Conservation (phyloP, 2,888 invertebrate genomes). For the Laothoe populi region DNA sequence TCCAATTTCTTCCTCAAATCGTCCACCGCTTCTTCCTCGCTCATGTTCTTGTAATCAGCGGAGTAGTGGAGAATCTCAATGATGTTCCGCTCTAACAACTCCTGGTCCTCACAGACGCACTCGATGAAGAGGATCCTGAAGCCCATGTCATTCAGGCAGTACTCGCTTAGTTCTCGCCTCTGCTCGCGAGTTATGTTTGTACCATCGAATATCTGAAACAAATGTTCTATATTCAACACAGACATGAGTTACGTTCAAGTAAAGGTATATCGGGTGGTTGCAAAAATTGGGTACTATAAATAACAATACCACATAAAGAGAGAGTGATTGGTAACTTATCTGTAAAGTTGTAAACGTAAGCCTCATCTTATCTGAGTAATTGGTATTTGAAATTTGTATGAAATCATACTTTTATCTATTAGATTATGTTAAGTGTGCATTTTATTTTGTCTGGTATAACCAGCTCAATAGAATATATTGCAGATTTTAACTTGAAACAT, state of each 20-base stretch:
- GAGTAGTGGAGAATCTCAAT: constrained; percentile 93
- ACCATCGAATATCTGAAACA: constrained; percentile 93
- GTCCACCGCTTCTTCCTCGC: constrained; percentile 89
- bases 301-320: no score
- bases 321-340: no score
- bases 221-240: constrained; percentile 22
- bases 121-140: constrained; percentile 96
- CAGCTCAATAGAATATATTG: no score
- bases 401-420: background rate
- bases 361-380: background rate
- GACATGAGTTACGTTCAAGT: background rate
- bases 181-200: constrained; percentile 95
- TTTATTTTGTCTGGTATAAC: no score
- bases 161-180: constrained; percentile 90
- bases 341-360: no score
- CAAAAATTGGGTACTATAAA: no score
- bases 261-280: background rate
- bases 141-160: constrained; percentile 89
- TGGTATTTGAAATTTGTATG: background rate
- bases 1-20: constrained; percentile 93
- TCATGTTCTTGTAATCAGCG: constrained; percentile 93
- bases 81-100: constrained; percentile 76
- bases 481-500: no score
- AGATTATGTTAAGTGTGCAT: constrained; percentile 3
- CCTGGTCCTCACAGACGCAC: constrained; percentile 93